Conservation (phyloP, 2,888 invertebrate genomes). For the Unio delphinus region DNA sequence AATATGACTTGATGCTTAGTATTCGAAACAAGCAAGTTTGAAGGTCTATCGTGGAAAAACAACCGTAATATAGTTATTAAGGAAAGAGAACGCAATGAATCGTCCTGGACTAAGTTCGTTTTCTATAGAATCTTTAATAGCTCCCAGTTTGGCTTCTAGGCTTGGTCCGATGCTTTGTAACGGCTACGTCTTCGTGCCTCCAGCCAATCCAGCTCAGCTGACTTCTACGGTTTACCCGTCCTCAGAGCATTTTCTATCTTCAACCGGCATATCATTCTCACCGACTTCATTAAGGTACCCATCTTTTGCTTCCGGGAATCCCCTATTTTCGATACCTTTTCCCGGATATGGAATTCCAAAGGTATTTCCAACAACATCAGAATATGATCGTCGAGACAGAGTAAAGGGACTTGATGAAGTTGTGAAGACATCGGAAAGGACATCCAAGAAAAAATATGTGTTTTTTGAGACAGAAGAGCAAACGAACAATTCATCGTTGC, state of each 20-base stretch:
- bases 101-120: conserved; percentile 47
- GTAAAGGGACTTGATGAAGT: too few species aligned
- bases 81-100: conserved; percentile 25
- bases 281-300: conserved; percentile 9
- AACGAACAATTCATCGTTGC: background rate
- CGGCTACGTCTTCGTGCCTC: conserved; percentile 48
- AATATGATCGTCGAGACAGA: too few species aligned
- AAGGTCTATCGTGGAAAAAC: too few species aligned
- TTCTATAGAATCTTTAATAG: conserved; percentile 55
- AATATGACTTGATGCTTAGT: too few species aligned
- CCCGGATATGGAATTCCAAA: too few species aligned
- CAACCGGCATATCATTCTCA: conserved; percentile 17
- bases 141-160: conserved; percentile 35
- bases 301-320: background rate
- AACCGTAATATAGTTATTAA: too few species aligned
- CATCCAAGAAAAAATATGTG: too few species aligned
- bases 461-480: too few species aligned
- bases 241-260: conserved; percentile 13
- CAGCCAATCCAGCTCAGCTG: conserved; percentile 17
- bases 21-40: too few species aligned
- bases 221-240: conserved; percentile 16
- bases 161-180: conserved; percentile 46
- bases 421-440: too few species aligned
- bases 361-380: too few species aligned
- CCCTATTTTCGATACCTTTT: background rate